Evolutionary conservation across 2,888 invertebrate genomes (phyloP), one percentile per base, ranked within the genome.

Genomic region (Polydrusus cervinus): DNA sequence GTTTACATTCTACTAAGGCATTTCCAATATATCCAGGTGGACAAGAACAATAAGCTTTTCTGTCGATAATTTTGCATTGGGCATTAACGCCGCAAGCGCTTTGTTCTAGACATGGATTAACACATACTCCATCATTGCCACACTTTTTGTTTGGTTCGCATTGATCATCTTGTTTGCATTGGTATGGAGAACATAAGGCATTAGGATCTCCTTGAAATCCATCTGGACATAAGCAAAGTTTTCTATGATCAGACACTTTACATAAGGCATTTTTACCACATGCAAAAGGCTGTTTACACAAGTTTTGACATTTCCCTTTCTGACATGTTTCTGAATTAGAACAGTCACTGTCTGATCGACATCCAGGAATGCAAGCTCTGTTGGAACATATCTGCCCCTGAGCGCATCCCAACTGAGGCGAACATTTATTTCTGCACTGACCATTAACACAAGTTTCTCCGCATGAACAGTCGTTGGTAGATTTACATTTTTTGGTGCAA

Each of bases 191-290:
- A 82, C 96, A 96, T 82, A 92, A 91, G 78, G 90, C 91, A 73
- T 90, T 91, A 0, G 96, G 95, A 84, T 96, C 94, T 0, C 95
- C 95, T 79, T 93, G 93, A 83, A 90, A 95, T 14, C 96, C 95
- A 83, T 95, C 94, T 0, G 95, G 95, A 84, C 97, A 97, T 74
- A 95, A 90, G 84, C 97, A 97, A 3, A 97, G 90, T 55, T 95
- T 93, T 51, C 94, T 90, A 86, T 96, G 97, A 79, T 94, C 93
- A 1, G 93, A 92, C 0, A 94, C 92, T 78, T 92, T 90, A 84
- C 97, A 97, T 0, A 94, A 84, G 0, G 97, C 95, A 84, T 94
- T 93, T 79, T 90, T 91, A 5, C 96, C 96, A 81, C 97, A 97
- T 0, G 94, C 92, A 14, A 89, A 89, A 55, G 90, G 89, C 78